These are phyloP conservation scores for Plectrocnemia conspersa DNA, from an alignment of 1,140 invertebrate species.

Conservation along the genomic window DNA sequence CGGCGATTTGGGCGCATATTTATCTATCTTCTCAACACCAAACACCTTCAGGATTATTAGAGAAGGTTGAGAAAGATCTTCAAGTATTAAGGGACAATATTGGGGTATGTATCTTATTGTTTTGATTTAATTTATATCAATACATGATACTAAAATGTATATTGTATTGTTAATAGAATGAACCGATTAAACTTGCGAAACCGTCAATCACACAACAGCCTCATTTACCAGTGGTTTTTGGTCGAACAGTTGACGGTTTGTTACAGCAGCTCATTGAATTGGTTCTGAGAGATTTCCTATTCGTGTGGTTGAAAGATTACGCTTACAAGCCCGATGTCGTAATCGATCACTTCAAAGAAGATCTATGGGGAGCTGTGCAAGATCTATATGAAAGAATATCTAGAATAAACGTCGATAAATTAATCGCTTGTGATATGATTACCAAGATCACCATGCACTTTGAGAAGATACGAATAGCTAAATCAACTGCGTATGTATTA, in stretches of 20 bases:
- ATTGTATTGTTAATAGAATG: conserved; percentile 18
- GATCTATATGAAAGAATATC: conserved; percentile 68
- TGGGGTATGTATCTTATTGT: conserved; percentile 37
- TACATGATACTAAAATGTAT: neutral
- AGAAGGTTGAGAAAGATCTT: conserved; percentile 47
- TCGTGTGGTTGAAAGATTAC: conserved; percentile 67
- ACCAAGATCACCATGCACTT: conserved; percentile 77
- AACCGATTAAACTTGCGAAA: conserved; percentile 23
- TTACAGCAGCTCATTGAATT: conserved; percentile 79
- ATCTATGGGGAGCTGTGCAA: conserved; percentile 75
- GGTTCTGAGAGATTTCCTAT: conserved; percentile 72
- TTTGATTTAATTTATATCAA: neutral
- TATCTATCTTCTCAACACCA: conserved; percentile 49
- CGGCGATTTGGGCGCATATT: conserved; percentile 43
- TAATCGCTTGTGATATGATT: conserved; percentile 78
- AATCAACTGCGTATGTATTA: conserved; percentile 64
- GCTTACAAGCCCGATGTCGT: conserved; percentile 56
- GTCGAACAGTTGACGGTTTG: conserved; percentile 74
- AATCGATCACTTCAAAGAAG: conserved; percentile 67
- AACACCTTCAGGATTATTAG: conserved; percentile 44
- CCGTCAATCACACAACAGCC: conserved; percentile 42
- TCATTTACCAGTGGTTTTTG: conserved; percentile 68
- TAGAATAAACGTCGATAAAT: conserved; percentile 73
- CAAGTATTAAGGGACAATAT: conserved; percentile 42
- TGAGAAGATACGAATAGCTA: conserved; percentile 74